A percentile compares a stretch with the other conserved stretches of the same genome.
phyloP scores from a whole-genome alignment of 1,140 invertebrate species.

The Agraylea sexmaculata region DNA sequence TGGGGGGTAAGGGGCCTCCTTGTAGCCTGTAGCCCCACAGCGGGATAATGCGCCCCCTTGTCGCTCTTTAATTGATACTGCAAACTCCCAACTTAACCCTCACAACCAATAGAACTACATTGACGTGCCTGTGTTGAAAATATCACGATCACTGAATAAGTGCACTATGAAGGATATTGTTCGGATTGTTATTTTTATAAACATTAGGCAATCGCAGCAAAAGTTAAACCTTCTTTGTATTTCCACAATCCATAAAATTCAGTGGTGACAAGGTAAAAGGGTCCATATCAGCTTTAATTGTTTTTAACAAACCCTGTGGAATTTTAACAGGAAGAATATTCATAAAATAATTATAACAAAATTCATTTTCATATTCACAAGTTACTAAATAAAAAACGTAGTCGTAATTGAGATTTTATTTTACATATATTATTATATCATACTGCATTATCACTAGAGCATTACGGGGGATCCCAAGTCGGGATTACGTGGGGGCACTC shows the following conservation, averaged over 20 bases:
- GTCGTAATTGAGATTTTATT: too few species aligned
- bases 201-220: background rate
- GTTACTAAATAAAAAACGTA: too few species aligned
- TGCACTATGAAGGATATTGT: background rate
- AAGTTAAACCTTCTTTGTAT: background rate
- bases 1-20: background rate
- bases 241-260: background rate
- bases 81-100: constrained; percentile 15
- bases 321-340: too few species aligned
- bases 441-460: too few species aligned
- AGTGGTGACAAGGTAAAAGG: too few species aligned
- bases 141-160: background rate
- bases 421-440: too few species aligned
- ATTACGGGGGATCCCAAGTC: too few species aligned
- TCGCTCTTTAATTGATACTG: constrained; percentile 21
- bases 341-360: too few species aligned
- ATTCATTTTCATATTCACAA: too few species aligned
- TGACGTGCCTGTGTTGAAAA: constrained; percentile 4
- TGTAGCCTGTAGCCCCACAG: background rate
- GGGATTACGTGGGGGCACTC: too few species aligned
- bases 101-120: constrained; percentile 12
- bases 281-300: too few species aligned
- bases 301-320: too few species aligned
- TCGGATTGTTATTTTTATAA: background rate
- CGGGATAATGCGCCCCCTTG: constrained; percentile 4